phyloP scores from a whole-genome alignment of 2,888 invertebrate genomes.

The Dermolepida albohirtum region DNA sequence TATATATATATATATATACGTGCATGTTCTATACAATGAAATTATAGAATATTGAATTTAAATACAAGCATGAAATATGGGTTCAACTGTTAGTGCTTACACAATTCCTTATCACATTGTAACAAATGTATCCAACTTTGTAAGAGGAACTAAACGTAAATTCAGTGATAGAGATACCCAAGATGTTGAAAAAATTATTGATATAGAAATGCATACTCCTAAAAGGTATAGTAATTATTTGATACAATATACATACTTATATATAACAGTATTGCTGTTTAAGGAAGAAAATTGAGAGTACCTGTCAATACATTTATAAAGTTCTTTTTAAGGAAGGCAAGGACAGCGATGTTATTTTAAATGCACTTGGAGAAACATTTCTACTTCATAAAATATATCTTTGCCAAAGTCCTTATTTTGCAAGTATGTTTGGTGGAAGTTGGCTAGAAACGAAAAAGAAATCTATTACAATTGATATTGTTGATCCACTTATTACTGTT shows the following conservation, averaged over 20 bases:
- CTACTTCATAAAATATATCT: conserved; percentile 82
- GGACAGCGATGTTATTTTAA: conserved; percentile 79
- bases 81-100: conserved; percentile 62
- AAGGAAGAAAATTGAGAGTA: conserved; percentile 77
- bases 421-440: conserved; percentile 83
- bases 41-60: too few relatives aligned
- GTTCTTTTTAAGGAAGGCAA: conserved; percentile 80
- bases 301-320: conserved; percentile 83
- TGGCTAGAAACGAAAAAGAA: conserved; percentile 79
- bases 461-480: conserved; percentile 75
- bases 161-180: conserved; percentile 67
- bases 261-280: conserved; percentile 3
- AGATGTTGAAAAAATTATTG: conserved; percentile 67
- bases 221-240: conserved; percentile 68
- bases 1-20: too few relatives aligned
- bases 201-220: conserved; percentile 71
- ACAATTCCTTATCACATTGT: conserved; percentile 61
- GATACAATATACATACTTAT: too few relatives aligned
- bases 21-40: too few relatives aligned
- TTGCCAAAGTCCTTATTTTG: conserved; percentile 83
- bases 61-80: conserved; percentile 60
- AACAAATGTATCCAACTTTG: conserved; percentile 64
- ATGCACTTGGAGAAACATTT: conserved; percentile 79
- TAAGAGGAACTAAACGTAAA: conserved; percentile 69
- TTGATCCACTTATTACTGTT: conserved; percentile 77